These are phyloP conservation scores for Pachypsylla venusta DNA, from an alignment of 1,140 invertebrate species.

Conservation along the genomic window DNA sequence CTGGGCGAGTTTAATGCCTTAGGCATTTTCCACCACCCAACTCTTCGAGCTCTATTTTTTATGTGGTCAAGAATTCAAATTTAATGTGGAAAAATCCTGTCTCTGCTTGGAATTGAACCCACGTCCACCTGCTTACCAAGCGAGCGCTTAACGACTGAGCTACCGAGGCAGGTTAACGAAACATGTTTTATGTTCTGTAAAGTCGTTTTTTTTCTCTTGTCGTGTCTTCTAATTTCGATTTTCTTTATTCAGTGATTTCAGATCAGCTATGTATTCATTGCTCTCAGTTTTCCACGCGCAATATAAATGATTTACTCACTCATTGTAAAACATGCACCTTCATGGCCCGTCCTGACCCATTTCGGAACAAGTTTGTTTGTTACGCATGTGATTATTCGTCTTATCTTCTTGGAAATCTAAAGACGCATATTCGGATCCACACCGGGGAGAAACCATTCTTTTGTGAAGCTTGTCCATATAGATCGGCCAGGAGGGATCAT, in stretches of 20 bases:
- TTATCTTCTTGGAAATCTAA: constrained; percentile 8
- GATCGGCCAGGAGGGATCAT: constrained; percentile 32
- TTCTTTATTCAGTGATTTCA: not conserved
- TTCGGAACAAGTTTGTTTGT: constrained; percentile 2
- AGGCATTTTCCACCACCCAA: too few species aligned
- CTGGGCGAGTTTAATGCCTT: too few species aligned
- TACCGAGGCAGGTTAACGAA: too few species aligned
- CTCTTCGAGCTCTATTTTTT: too few species aligned
- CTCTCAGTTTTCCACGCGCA: not conserved
- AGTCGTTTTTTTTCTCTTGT: too few species aligned
- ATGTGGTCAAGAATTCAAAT: too few species aligned
- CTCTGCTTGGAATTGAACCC: too few species aligned
- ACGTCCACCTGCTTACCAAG: too few species aligned
- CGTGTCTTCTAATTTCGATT: too few species aligned
- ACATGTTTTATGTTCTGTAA: too few species aligned
- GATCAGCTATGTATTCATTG: not conserved
- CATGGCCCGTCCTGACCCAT: not conserved
- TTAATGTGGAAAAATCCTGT: too few species aligned
- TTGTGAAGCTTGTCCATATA: constrained; percentile 15
- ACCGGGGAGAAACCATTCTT: constrained; percentile 19
- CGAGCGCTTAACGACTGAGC: too few species aligned
- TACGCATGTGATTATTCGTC: constrained; percentile 3
- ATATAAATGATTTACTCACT: not conserved
- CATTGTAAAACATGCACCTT: not conserved
- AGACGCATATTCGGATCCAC: constrained; percentile 13